Conservation (phyloP, 30 jellyfish, hydroid and myxozoan species). For the Aurelia sp. region DNA sequence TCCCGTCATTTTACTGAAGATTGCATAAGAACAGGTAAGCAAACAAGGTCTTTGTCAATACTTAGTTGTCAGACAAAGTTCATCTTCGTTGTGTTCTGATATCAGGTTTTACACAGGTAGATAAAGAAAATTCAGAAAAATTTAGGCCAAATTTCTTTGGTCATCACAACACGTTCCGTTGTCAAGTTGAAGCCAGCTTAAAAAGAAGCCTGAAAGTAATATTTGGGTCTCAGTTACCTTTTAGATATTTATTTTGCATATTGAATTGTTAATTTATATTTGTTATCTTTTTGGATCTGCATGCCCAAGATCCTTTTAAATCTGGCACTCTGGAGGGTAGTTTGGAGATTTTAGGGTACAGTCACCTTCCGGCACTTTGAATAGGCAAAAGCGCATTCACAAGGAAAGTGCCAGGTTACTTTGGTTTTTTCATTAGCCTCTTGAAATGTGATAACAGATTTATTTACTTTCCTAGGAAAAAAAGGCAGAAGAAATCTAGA, state of each 20-base stretch:
- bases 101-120: constrained; percentile 3
- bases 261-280: neutral
- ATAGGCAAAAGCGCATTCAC: neutral
- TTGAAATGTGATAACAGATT: neutral
- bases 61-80: constrained; percentile 15
- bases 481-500: constrained; percentile 39
- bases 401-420: neutral
- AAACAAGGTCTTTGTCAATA: constrained; percentile 7
- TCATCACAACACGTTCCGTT: too few relatives aligned
- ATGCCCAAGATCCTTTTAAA: too few relatives aligned
- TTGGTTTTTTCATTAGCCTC: neutral
- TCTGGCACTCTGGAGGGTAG: neutral
- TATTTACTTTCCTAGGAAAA: constrained; percentile 25
- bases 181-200: too few relatives aligned
- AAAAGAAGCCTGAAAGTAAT: too few relatives aligned
- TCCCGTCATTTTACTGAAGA: constrained; percentile 65
- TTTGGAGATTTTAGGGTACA: neutral
- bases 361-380: neutral
- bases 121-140: neutral
- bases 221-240: too few relatives aligned
- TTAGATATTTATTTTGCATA: too few relatives aligned
- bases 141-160: too few relatives aligned
- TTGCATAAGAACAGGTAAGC: constrained; percentile 58
- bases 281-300: neutral
- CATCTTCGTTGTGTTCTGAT: neutral